Evolutionary conservation across 2,888 invertebrate species (phyloP).

Genomic region (Automeris io): DNA sequence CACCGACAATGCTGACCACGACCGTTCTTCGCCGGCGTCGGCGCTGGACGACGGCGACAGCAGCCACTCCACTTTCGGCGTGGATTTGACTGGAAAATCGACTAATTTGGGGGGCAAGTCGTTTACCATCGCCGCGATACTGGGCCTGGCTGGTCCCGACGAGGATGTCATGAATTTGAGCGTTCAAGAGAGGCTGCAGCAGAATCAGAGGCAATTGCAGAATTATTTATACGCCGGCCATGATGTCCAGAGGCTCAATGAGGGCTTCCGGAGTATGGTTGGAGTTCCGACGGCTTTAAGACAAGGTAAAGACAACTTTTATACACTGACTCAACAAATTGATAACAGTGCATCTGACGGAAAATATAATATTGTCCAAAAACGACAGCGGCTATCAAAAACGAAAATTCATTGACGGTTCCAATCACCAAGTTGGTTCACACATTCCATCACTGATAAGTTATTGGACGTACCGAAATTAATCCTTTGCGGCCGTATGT

Average conservation of each 20-base stretch:
- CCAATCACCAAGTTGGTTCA: too few relatives aligned
- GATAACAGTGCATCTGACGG: too few relatives aligned
- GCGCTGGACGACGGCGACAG: conserved; percentile 58
- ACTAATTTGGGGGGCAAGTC: conserved; percentile 79
- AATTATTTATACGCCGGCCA: conserved; percentile 60
- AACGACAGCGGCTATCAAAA: too few relatives aligned
- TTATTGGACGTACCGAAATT: too few relatives aligned
- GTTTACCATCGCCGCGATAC: conserved; percentile 92
- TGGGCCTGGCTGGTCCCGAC: conserved; percentile 81
- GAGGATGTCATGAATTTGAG: conserved; percentile 75
- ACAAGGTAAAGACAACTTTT: conserved; percentile 47
- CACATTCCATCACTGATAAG: too few relatives aligned
- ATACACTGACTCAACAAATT: too few relatives aligned
- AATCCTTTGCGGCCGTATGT: too few relatives aligned
- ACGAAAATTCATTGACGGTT: too few relatives aligned
- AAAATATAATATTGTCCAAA: too few relatives aligned
- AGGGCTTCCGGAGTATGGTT: conserved; percentile 54
- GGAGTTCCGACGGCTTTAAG: conserved; percentile 43
- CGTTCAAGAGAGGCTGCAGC: conserved; percentile 67
- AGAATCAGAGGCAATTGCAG: conserved; percentile 60
- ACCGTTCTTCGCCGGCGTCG: conserved; percentile 49
- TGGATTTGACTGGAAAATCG: conserved; percentile 61
- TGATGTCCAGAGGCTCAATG: conserved; percentile 57
- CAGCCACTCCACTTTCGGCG: conserved; percentile 57
- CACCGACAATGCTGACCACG: conserved; percentile 38